Evolutionary conservation across 1,140 invertebrate species (phyloP).

Genomic region (Ephestia elutella): DNA sequence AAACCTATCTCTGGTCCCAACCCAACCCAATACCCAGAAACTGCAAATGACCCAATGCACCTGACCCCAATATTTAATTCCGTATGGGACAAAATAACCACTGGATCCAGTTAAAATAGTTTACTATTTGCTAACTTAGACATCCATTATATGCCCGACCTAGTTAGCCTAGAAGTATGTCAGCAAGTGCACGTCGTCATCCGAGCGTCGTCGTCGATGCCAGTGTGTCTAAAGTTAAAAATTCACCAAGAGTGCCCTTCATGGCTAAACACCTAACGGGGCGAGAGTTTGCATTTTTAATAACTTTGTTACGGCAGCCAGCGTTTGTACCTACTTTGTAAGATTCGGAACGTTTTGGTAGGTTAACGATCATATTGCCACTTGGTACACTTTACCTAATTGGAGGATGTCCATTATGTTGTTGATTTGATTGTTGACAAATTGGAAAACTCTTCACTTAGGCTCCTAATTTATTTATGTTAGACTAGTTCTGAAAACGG

Average conservation of each 20-base stretch:
- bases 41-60: no score
- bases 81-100: no score
- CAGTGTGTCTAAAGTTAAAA: slow-evolving; percentile 18
- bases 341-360: neutral
- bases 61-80: no score
- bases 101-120: neutral
- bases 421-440: slow-evolving; percentile 19
- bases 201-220: neutral
- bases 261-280: slow-evolving; percentile 22
- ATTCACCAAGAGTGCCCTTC: slow-evolving; percentile 17
- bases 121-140: neutral
- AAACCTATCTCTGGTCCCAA: no score
- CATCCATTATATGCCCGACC: neutral
- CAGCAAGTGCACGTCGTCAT: neutral
- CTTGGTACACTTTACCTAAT: slow-evolving; percentile 17
- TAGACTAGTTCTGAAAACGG: neutral
- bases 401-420: neutral
- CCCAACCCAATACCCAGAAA: no score
- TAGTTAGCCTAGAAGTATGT: slow-evolving; percentile 5
- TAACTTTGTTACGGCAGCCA: slow-evolving; percentile 23
- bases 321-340: neutral
- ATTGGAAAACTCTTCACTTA: neutral
- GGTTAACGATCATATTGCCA: neutral
- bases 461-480: neutral
- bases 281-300: slow-evolving; percentile 39